phyloP scores from a whole-genome alignment of 2,797 vertebrate genomes.

The Podarcis siculus region DNA sequence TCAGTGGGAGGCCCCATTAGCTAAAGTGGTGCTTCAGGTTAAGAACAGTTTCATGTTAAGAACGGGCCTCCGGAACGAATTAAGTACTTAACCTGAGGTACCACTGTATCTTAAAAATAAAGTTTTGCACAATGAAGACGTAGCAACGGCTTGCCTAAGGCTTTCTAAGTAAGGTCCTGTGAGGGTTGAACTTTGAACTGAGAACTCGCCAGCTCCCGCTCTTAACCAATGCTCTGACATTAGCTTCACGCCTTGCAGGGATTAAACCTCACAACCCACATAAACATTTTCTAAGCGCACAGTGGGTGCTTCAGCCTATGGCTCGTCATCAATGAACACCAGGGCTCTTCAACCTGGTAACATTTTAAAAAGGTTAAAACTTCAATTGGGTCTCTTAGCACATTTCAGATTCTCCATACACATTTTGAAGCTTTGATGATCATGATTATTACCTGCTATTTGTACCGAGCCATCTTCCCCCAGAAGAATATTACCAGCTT shows the following conservation, averaged over 20 bases:
- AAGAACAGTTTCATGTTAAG: too few relatives aligned
- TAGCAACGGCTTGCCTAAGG: neutral
- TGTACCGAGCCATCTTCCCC: constrained; percentile 98
- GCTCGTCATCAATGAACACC: neutral
- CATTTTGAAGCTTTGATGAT: constrained; percentile 3
- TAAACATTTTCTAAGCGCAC: neutral
- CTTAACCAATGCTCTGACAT: neutral
- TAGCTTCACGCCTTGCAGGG: neutral
- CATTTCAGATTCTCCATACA: constrained; percentile 18
- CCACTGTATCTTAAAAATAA: too few relatives aligned
- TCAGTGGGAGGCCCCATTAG: too few relatives aligned
- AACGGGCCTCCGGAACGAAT: too few relatives aligned
- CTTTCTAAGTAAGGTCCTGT: neutral
- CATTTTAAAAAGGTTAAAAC: neutral
- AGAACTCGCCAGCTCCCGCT: neutral
- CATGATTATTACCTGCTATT: constrained; percentile 91
- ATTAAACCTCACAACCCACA: neutral
- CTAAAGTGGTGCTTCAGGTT: too few relatives aligned
- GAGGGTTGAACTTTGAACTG: neutral
- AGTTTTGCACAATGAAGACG: neutral
- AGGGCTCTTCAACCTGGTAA: neutral
- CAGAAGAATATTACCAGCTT: constrained; percentile 97
- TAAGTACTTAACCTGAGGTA: too few relatives aligned
- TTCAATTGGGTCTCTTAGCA: neutral
- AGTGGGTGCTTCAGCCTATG: neutral